These are phyloP conservation scores for Pseudorasbora parva DNA, from an alignment of 2,113 vertebrate species.

Conservation along the genomic window DNA sequence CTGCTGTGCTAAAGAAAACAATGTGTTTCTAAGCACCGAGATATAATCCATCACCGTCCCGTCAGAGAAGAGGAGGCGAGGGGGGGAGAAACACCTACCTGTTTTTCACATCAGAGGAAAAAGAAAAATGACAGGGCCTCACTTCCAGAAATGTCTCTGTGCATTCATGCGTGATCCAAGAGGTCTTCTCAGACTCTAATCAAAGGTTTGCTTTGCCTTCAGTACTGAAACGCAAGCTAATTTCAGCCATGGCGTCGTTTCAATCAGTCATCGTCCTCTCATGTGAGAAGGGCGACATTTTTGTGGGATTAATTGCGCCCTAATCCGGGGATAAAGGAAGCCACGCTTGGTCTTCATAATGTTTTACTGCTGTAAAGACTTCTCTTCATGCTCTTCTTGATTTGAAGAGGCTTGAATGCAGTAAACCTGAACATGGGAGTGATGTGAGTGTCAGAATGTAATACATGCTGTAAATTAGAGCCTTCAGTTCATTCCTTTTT, in stretches of 20 bases:
- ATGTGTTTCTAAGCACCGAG: constrained; percentile 96
- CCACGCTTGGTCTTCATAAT: neutral
- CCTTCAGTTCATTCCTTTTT: constrained; percentile 11
- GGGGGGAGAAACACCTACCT: constrained; percentile 78
- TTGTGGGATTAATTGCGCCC: constrained; percentile 72
- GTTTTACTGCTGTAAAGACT: neutral
- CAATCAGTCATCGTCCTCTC: constrained; percentile 70
- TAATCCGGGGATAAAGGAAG: constrained; percentile 58
- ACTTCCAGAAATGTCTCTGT: constrained; percentile 79
- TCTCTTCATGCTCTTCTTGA: neutral
- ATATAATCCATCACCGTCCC: constrained; percentile 95
- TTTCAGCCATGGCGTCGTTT: constrained; percentile 57
- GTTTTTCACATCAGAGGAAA: constrained; percentile 90
- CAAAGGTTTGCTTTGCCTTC: constrained; percentile 78
- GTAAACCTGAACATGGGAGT: neutral
- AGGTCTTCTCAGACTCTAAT: constrained; percentile 79
- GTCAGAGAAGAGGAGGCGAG: constrained; percentile 75
- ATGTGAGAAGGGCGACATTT: constrained; percentile 67
- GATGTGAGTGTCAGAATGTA: constrained; percentile 23
- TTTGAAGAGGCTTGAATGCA: neutral
- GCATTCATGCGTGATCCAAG: constrained; percentile 80
- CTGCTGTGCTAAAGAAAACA: constrained; percentile 99
- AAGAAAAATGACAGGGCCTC: constrained; percentile 80
- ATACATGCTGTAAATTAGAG: constrained; percentile 16
- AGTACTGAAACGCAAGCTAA: constrained; percentile 63